Evolutionary conservation across 2,888 invertebrate species (phyloP).

Genomic region (Tetropium fuscum): DNA sequence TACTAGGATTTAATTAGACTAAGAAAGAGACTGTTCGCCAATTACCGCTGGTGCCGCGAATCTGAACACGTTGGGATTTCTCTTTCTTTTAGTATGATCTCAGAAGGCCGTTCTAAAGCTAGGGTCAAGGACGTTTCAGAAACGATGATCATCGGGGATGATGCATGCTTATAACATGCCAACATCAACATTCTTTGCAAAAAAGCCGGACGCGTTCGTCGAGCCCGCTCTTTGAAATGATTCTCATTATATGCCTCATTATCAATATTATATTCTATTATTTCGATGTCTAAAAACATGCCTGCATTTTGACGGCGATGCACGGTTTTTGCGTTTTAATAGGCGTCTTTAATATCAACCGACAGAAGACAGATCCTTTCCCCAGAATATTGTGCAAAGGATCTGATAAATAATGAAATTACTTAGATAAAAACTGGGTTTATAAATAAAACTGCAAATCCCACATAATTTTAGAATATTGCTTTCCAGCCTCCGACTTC

Average conservation of each 20-base stretch:
- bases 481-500: too few species aligned
- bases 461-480: too few species aligned
- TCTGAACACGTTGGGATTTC: constrained; percentile 19
- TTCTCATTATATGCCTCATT: constrained; percentile 7
- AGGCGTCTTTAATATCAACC: not conserved
- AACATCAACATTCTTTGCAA: not conserved
- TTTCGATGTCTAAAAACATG: constrained; percentile 4
- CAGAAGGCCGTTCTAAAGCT: constrained; percentile 21
- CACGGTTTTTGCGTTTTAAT: constrained; percentile 1
- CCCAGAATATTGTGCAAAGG: not conserved
- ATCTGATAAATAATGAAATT: constrained; percentile 1
- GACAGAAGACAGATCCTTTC: not conserved
- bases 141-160: constrained; percentile 15
- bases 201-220: constrained; percentile 12
- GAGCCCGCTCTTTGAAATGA: not conserved
- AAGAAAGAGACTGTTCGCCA: constrained; percentile 10
- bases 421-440: too few species aligned
- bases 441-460: too few species aligned
- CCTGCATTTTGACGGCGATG: not conserved
- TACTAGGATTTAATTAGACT: constrained; percentile 23
- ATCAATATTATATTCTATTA: constrained; percentile 7
- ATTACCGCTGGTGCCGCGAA: constrained; percentile 27
- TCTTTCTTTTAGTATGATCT: constrained; percentile 26
- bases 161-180: too few species aligned
- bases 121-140: constrained; percentile 24